Base-by-base conservation (phyloP, 2,113 vertebrate genomes). In the Mirounga angustirostris region DNA sequence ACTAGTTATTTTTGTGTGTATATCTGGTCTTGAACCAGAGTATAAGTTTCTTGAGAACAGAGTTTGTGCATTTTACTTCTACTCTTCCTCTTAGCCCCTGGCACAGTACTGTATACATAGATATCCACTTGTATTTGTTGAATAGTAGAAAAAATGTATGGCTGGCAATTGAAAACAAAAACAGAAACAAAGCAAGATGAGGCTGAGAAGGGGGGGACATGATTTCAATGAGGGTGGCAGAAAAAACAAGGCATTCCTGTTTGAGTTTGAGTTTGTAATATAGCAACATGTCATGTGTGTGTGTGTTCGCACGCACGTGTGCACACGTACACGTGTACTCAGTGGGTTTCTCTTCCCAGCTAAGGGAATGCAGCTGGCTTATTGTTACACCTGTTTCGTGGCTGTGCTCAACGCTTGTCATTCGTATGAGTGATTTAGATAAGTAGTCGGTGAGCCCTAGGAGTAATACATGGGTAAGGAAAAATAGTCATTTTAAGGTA, bases 241-340 rank as follows among this genome's bases (percentile, higher is more conserved):
- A 28, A 81, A 58, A 81, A 81, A 36, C 33, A 63, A 90, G 33
- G 0, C 30, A 0, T 61, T 40, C 36, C 30, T 36, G 7, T 50
- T 67, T 71, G 50, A 76, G 26, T 56, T 69, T 79, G 40, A 76
- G 15, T 69, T 82, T 82, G 56, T n/a, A 50, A 8, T 28, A 2
- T 16, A 28, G 46, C 3, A 6, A 19, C 14, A 5, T 56, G 24
- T 43, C 21, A 7, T 15, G 1, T 7, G 2, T 7, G 21, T 80
- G 46, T 52, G 26, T 33, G 2, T 65, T 5, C 13, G 26, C 10
- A 1, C 0, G 1, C 12, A 28, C 4, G 50, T 2, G 12, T 6
- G n/a, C 22, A 15, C 43, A 6, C 14, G 11, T 65, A 30, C 18
- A 28, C 3, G 0, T 30, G 0, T 10, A 13, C 26, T 81, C 52